These are phyloP conservation scores for Notechis scutatus DNA, from an alignment of 2,113 vertebrate species.

Conservation along the genomic window DNA sequence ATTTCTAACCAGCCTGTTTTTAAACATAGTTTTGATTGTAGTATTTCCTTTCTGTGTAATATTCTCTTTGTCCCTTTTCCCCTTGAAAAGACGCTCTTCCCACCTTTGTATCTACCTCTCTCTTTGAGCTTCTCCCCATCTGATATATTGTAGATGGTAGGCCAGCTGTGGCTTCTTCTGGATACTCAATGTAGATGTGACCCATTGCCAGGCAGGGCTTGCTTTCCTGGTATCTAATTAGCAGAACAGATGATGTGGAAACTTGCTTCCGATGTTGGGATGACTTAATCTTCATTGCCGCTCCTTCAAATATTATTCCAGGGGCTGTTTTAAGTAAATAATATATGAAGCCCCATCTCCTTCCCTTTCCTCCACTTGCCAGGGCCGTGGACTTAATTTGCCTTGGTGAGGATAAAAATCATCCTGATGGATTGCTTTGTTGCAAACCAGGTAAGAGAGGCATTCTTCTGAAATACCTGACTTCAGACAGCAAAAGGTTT, in stretches of 20 bases:
- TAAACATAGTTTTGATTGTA: background rate
- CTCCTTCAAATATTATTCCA: conserved; percentile 77
- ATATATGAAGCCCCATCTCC: conserved; percentile 65
- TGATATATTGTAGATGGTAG: background rate
- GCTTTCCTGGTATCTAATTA: conserved; percentile 65
- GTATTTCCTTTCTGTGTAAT: background rate
- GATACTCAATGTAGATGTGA: background rate
- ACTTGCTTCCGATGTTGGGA: conserved; percentile 49
- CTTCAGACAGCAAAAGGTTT: background rate
- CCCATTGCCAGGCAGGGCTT: accelerated
- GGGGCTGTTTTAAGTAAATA: conserved; percentile 77
- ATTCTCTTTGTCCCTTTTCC: background rate
- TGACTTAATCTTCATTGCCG: conserved; percentile 70
- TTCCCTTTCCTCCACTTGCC: conserved; percentile 34
- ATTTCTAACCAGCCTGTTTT: background rate
- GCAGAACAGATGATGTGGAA: conserved; percentile 46
- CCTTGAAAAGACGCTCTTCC: background rate
- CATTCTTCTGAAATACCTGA: conserved; percentile 34
- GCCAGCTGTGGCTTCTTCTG: accelerated
- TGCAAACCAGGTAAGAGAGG: conserved; percentile 37
- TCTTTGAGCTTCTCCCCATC: background rate
- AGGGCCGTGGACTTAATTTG: conserved; percentile 72
- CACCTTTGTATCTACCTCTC: background rate
- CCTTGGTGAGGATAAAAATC: conserved; percentile 73
- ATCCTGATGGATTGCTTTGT: conserved; percentile 66